Base-by-base conservation (phyloP, 2,888 invertebrate genomes). In the Troides oblongomaculatus region DNA sequence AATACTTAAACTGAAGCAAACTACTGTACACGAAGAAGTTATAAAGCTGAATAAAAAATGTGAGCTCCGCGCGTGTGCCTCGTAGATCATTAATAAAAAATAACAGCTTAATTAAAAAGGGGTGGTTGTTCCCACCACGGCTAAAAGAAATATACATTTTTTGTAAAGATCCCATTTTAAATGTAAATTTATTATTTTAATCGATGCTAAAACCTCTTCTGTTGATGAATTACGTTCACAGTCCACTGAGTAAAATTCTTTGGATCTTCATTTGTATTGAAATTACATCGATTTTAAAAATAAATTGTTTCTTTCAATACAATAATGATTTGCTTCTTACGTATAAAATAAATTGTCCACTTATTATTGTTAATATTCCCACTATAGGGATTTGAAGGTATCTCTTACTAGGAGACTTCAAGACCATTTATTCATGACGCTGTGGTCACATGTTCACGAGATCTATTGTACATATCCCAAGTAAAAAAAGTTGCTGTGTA, bases 11-110 rank as follows among this genome's bases (percentile, higher is more conserved):
- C 50, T 39, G 36, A 65, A 36, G 58, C 65, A 62, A 66, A 69
- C 58, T 62, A 61, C 61, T 36, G 57, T 62, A 50, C 50, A 60
- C 58, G 50, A 58, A 66, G 46, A 66, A 66, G 65, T 64, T 65
- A 69, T 69, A 68, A 64, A 60, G 64, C 25, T 23, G 43, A 39
- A 53, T 64, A 60, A 69, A 69, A 65, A 65, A 62, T 62, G 69
- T 25, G 61, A 60, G 23, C 25, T 50, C 53, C 23, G 62, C 67
- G 23, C 53, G 53, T 6, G 2, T 18, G 53, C 14, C 53, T n/a
- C 64, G 58, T 64, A 64, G 39, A 58, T 39, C 43, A 58, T 64
- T 58, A 57, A 64, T 64, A 64, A 64, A 58, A 64, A 46, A 23
- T 36, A 64, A 58, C 58, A 43, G 58, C 64, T 53, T 53, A 53